Base-by-base conservation (phyloP, 2,888 invertebrate species). In the Dascillus cervinus region DNA sequence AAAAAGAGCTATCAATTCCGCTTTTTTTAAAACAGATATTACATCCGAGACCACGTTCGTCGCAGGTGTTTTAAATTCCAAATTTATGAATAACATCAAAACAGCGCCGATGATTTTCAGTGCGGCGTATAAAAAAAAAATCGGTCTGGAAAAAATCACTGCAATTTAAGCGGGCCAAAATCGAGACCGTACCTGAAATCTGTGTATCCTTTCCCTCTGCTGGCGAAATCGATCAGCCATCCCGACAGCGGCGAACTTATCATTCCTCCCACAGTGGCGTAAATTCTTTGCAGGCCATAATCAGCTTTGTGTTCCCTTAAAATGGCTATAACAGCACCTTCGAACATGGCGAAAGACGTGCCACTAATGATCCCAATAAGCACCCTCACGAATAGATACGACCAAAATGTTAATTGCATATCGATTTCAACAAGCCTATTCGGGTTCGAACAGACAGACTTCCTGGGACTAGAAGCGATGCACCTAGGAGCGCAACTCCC, bases 221-320 rank as follows among this genome's bases (percentile, higher is more conserved):
- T 82, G n/a, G 79, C 79, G 45, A 77, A 80, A 62, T 84, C 82
- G 28, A 85, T 82, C 26, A 84, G 67, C 46, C 78, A 50, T 2
- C 85, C 85, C 1, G 83, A 81, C 4, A 84, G 63, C 1, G 83
- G 84, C 1, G 83, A 82, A n/a, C 81, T 79, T 47, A 84, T 79
- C 78, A 83, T 82, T 13, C 81, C 82, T 1, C 84, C 84, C 38
- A 84, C 71, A 37, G 78, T 79, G 19, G 82, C 83, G 54, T 82
- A 84, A 33, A 83, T 76, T 34, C 82, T 67, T 63, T 84, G 84
- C 40, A 84, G 63, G 0, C 84, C 85, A 49, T 84, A 84, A 64
- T 84, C 84, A 0, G 82, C 84, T 45, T 77, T 73, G 51, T 82
- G 80, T 48, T 83, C 81, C 34, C 82, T 65, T 34, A 84, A 65